These are phyloP conservation scores for Tridacna gigas DNA, from an alignment of 2,888 invertebrate genomes.

Conservation along the genomic window DNA sequence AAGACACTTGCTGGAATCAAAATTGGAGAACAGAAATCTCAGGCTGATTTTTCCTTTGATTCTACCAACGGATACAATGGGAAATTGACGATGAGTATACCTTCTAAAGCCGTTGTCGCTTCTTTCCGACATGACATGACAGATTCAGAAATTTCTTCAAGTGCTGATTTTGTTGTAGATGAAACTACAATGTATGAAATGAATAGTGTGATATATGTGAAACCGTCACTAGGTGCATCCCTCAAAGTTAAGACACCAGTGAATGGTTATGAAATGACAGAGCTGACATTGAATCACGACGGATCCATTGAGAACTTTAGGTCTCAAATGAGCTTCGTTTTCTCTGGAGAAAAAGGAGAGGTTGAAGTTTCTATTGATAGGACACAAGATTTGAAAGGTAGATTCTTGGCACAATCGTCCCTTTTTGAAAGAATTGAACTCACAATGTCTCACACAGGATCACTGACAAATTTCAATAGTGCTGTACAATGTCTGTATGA, in stretches of 20 bases:
- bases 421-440: conserved; percentile 40
- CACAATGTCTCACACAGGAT: conserved; percentile 22
- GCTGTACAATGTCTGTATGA: conserved; percentile 30
- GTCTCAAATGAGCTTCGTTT: conserved; percentile 44
- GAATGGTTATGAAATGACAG: conserved; percentile 44
- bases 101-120: neutral
- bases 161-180: neutral
- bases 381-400: conserved; percentile 40
- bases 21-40: conserved; percentile 16
- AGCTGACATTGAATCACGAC: conserved; percentile 46
- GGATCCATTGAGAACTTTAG: conserved; percentile 52
- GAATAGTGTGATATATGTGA: neutral
- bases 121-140: neutral
- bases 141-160: neutral
- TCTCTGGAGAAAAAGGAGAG: conserved; percentile 43
- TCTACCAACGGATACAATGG: conserved; percentile 30
- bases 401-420: conserved; percentile 53
- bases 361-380: conserved; percentile 53
- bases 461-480: conserved; percentile 35
- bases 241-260: conserved; percentile 50
- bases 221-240: conserved; percentile 4
- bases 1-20: conserved; percentile 33
- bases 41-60: conserved; percentile 33
- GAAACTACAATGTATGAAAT: neutral
- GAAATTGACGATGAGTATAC: conserved; percentile 2